These are phyloP conservation scores for Barnardius zonarius DNA, from an alignment of 2,113 vertebrate genomes.

Conservation along the genomic window DNA sequence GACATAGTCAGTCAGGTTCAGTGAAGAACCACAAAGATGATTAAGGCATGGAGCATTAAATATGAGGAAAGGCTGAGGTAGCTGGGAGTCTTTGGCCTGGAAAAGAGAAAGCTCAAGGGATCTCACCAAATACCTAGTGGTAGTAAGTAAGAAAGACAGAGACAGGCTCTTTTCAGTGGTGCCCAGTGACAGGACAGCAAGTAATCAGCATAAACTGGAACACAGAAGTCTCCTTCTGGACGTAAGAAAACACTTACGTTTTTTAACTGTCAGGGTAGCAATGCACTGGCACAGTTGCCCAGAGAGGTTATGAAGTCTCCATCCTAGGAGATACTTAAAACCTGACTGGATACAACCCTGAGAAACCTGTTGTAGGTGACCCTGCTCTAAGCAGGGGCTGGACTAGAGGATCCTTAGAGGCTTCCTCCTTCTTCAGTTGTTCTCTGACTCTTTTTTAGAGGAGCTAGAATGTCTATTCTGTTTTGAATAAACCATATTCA, in stretches of 20 bases:
- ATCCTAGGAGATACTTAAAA: neutral
- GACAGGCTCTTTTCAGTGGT: neutral
- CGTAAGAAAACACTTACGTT: neutral
- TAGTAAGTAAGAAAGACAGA: neutral
- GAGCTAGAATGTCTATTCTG: neutral
- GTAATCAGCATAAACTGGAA: neutral
- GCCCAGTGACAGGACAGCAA: neutral
- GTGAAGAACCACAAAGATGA: neutral
- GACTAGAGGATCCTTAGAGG: neutral
- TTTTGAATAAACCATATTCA: neutral
- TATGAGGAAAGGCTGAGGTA: neutral
- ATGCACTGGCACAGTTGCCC: neutral
- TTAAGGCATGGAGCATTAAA: neutral
- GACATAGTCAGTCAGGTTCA: neutral
- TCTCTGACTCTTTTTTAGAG: neutral
- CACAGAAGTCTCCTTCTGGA: neutral
- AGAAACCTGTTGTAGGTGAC: neutral
- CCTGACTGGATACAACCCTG: neutral
- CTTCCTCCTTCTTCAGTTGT: neutral
- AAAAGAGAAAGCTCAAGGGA: neutral
- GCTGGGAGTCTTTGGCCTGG: neutral
- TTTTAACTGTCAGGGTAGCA: neutral
- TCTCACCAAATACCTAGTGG: neutral
- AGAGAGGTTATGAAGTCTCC: neutral
- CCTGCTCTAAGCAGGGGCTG: neutral